A percentile compares a stretch with the other conserved stretches of the same genome.
phyloP scores from a whole-genome alignment of 64 coral and sea anemone genomes.

The Anthopleura sola region DNA sequence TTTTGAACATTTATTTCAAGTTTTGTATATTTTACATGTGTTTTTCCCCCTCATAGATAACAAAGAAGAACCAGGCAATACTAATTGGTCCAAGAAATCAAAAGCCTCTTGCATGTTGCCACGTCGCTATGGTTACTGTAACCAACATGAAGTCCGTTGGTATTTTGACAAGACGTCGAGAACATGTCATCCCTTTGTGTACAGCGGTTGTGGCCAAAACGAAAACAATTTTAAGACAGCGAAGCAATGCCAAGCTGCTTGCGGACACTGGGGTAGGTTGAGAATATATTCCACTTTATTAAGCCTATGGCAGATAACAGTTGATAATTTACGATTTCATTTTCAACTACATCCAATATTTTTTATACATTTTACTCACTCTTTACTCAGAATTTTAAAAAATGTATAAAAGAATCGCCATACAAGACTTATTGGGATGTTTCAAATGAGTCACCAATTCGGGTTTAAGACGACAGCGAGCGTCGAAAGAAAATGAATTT shows the following conservation, averaged over 20 bases:
- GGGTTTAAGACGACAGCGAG: too few species aligned
- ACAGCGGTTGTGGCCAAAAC: conserved; percentile 76
- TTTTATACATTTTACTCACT: too few species aligned
- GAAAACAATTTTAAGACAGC: conserved; percentile 68
- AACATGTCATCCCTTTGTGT: conserved; percentile 65
- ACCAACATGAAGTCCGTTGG: conserved; percentile 52
- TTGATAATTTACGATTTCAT: too few species aligned
- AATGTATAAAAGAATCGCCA: too few species aligned
- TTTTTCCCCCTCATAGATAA: not conserved
- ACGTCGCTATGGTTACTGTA: conserved; percentile 52
- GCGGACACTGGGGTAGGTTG: conserved; percentile 53
- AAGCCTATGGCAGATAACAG: too few species aligned
- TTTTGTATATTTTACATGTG: too few species aligned
- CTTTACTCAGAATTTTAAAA: too few species aligned
- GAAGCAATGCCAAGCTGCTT: conserved; percentile 48
- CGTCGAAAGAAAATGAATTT: too few species aligned
- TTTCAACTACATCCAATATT: too few species aligned
- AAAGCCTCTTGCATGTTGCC: conserved; percentile 39
- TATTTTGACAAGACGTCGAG: conserved; percentile 33
- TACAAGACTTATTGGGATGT: too few species aligned
- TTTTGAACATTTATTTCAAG: too few species aligned
- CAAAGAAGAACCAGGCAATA: not conserved
- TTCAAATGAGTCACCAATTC: too few species aligned
- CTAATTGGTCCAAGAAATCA: not conserved
- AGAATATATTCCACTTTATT: not conserved